Evolutionary conservation across 2,113 vertebrate species (phyloP).

Genomic region (Sturnus vulgaris): DNA sequence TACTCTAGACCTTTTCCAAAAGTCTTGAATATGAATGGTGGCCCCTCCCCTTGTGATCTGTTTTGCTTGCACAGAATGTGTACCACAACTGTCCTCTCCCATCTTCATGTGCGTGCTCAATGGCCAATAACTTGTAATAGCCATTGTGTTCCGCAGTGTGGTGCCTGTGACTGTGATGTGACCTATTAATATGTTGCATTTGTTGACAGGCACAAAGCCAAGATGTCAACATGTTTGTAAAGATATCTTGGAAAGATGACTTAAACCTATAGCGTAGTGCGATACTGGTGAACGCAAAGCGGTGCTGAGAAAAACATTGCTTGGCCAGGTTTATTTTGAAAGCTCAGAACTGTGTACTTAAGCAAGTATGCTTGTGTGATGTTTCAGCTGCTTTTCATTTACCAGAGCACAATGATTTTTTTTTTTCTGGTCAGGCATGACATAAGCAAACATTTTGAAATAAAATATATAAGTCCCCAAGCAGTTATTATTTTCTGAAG

Average conservation of each 20-base stretch:
- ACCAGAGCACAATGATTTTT: neutral
- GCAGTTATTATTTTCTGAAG: neutral
- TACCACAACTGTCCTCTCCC: neutral
- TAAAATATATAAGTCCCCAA: neutral
- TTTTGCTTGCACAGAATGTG: neutral
- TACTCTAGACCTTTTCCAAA: neutral
- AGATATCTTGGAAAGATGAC: neutral
- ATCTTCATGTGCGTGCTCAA: rapidly evolving
- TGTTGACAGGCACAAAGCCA: neutral
- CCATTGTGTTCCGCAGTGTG: rapidly evolving
- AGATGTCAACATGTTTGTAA: neutral
- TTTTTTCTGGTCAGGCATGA: neutral
- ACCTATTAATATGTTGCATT: neutral
- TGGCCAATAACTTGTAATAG: neutral
- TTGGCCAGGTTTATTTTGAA: neutral
- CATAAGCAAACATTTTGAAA: neutral
- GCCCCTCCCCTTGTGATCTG: neutral
- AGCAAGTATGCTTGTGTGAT: neutral
- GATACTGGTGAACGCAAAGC: neutral
- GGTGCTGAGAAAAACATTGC: neutral
- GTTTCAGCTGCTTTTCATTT: neutral
- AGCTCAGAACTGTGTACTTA: neutral
- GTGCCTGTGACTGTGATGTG: neutral
- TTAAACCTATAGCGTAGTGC: neutral
- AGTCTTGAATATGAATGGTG: neutral